Evolutionary conservation across 1,140 invertebrate genomes (phyloP), one percentile per base, ranked within the genome.

Genomic region (Drosophila guanche): DNA sequence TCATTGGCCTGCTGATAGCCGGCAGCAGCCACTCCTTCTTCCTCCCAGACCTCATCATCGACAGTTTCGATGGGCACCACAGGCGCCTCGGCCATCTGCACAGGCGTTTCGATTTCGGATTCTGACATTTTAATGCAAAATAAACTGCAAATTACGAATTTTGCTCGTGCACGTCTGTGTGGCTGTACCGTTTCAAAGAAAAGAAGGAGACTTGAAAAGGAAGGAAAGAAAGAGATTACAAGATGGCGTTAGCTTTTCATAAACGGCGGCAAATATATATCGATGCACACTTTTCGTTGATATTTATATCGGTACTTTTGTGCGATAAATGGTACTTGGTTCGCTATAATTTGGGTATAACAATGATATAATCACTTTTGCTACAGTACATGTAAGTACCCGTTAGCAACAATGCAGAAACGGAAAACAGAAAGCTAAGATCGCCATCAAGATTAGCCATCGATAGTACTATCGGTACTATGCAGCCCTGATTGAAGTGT

Each of bases 1-100:
- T 97, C 96, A 3, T 96, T 95, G 33, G 94, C 63, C 20, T 52
- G 29, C n/a, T 68, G 65, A 33, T 12, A 4, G 65, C 50, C 2
- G 12, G 25, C 50, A 41, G 20, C 65, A 6, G 14, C 40, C 0
- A 6, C 5, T 2, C 46, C 57, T 6, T 72, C 61, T 2, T 79
- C 69, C 16, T 62, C 62, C 76, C 76, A 79, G 25, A 43, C 14
- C 25, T 59, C 70, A 5, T 69, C 69, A 2, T 60, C 54, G 33
- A 8, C 33, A 12, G 10, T 22, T 16, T 14, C 16, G 40, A 43
- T 23, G 47, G 54, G 2, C 53, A 43, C 8, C 33, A 37, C 33
- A 12, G 16, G 42, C 10, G 37, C 40, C 2, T 45, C 57, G 1
- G 16, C 43, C 23, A 43, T 25, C 25, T 72, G 59, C 6, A 50